Evolutionary conservation across 1,140 invertebrate genomes (phyloP).

Genomic region (Drosophila suzukii): DNA sequence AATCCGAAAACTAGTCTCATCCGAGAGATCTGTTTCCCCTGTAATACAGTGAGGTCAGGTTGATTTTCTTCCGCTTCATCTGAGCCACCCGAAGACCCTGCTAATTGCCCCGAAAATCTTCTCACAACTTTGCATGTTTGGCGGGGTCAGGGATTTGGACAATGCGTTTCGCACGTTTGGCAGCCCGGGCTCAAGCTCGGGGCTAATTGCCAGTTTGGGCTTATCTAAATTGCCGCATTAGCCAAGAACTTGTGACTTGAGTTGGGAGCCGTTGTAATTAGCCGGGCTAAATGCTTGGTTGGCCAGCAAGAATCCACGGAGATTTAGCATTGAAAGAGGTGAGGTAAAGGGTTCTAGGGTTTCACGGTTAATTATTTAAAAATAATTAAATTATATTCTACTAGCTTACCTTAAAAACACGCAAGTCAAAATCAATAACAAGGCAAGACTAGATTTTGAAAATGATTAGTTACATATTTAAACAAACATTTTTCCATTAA

Average conservation of each 20-base stretch:
- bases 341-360: constrained; percentile 9
- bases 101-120: constrained; percentile 37
- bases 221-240: constrained; percentile 81
- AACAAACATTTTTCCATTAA: neutral
- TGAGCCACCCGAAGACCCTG: constrained; percentile 19
- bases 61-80: constrained; percentile 41
- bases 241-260: constrained; percentile 73
- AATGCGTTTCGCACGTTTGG: constrained; percentile 71
- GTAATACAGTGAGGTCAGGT: constrained; percentile 16
- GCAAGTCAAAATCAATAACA: too few species aligned
- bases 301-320: constrained; percentile 44
- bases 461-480: neutral
- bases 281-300: constrained; percentile 72
- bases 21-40: constrained; percentile 15
- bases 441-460: too few species aligned
- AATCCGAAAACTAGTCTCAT: constrained; percentile 9
- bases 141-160: constrained; percentile 76
- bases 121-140: constrained; percentile 68
- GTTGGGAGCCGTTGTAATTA: constrained; percentile 64
- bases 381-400: constrained; percentile 32
- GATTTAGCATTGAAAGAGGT: constrained; percentile 31
- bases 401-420: too few species aligned
- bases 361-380: constrained; percentile 2
- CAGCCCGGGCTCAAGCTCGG: constrained; percentile 18
- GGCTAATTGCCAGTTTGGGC: constrained; percentile 70